Conservation (phyloP, 2,888 invertebrate genomes). For the Sinopyrophorus schimmeli region DNA sequence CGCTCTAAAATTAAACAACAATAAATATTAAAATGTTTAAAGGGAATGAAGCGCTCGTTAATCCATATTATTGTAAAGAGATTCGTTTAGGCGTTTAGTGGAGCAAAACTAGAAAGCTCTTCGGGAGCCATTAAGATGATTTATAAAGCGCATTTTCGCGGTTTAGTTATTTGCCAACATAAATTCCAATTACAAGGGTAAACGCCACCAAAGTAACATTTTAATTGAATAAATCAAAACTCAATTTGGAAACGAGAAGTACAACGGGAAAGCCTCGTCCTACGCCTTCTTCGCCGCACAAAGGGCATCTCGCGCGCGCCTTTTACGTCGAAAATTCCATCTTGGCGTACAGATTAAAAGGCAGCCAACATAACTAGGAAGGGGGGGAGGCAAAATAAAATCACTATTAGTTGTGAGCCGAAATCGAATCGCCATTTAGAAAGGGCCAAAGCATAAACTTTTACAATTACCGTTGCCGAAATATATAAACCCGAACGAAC, state of each 20-base stretch:
- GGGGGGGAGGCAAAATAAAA: too few species aligned
- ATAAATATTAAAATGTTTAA: too few species aligned
- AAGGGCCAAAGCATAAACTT: slow-evolving; percentile 13
- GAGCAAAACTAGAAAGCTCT: slow-evolving; percentile 14
- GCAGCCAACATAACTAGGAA: too few species aligned
- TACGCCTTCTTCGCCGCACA: neutral
- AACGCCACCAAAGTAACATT: slow-evolving; percentile 6
- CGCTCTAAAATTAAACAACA: too few species aligned
- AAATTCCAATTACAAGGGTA: slow-evolving; percentile 18
- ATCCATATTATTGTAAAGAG: slow-evolving; percentile 15
- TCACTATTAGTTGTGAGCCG: slow-evolving; percentile 2
- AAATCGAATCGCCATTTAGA: slow-evolving; percentile 4
- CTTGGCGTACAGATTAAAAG: too few species aligned
- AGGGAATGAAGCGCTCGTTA: slow-evolving; percentile 6
- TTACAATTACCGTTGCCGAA: slow-evolving; percentile 10
- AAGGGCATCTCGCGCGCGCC: neutral
- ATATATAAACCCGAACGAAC: slow-evolving; percentile 4
- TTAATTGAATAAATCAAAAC: slow-evolving; percentile 14
- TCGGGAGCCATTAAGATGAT: slow-evolving; percentile 16
- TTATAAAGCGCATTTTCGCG: slow-evolving; percentile 13
- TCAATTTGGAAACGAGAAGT: slow-evolving; percentile 2
- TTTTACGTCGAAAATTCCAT: too few species aligned
- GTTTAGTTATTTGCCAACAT: slow-evolving; percentile 17
- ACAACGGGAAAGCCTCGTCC: neutral
- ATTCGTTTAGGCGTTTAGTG: slow-evolving; percentile 17